Evolutionary conservation across 2,113 vertebrate genomes (phyloP).

Genomic region (Neofelis nebulosa): DNA sequence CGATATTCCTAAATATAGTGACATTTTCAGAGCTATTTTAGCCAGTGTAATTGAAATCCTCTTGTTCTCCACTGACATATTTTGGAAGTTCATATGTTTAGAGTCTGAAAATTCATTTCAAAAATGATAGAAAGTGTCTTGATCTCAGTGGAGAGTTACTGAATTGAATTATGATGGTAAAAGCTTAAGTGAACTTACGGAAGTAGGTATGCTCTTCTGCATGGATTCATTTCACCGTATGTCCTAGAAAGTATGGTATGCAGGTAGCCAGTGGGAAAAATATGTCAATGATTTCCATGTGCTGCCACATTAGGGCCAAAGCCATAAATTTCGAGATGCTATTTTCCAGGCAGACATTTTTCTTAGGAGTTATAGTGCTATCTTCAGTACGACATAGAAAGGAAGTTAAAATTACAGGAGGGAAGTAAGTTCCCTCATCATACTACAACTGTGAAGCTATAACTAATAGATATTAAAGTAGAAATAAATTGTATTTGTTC

Average conservation of each 20-base stretch:
- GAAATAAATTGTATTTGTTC: background rate
- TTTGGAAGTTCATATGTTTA: constrained; percentile 65
- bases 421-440: background rate
- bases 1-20: constrained; percentile 62
- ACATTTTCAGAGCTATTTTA: constrained; percentile 62
- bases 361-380: background rate
- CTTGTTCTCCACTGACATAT: constrained; percentile 64
- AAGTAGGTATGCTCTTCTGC: constrained; percentile 2
- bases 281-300: background rate
- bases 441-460: background rate
- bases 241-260: background rate
- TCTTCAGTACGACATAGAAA: background rate
- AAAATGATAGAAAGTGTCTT: constrained; percentile 60
- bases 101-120: constrained; percentile 54
- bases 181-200: constrained; percentile 43
- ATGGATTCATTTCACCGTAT: constrained; percentile 24
- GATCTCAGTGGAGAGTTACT: constrained; percentile 29
- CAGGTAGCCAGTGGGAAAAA: constrained; percentile 30
- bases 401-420: background rate
- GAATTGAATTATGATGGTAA: constrained; percentile 55
- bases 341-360: constrained; percentile 6
- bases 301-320: background rate
- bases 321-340: constrained; percentile 14
- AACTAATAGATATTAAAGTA: background rate
- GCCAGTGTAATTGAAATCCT: constrained; percentile 61